Conservation (phyloP, 2,888 invertebrate genomes). For the Microctonus hyperodae region DNA sequence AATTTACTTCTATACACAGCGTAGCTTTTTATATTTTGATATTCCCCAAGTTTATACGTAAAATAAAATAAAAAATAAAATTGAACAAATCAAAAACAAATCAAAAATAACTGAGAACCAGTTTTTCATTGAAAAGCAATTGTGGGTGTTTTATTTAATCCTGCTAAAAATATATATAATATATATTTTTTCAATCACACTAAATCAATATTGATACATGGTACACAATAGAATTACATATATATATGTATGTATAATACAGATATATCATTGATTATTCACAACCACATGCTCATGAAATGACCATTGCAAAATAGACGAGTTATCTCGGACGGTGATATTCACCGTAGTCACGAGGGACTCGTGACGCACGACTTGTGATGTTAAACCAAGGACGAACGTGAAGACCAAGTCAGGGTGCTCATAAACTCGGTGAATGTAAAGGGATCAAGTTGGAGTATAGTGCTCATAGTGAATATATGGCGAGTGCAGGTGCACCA, state of each 20-base stretch:
- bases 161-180: constrained; percentile 3
- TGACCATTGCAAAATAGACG: constrained; percentile 18
- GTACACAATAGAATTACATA: not conserved
- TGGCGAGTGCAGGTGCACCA: constrained; percentile 27
- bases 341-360: constrained; percentile 6
- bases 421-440: constrained; percentile 36
- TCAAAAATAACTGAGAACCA: not conserved
- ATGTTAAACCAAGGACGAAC: constrained; percentile 40
- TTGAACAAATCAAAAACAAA: not conserved
- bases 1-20: too few relatives aligned
- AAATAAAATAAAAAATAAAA: constrained; percentile 4
- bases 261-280: constrained; percentile 23
- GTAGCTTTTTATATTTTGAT: constrained; percentile 1
- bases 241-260: too few relatives aligned
- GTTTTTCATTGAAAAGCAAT: constrained; percentile 16
- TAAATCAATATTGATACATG: constrained; percentile 33
- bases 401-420: too few relatives aligned
- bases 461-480: constrained; percentile 13
- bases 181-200: constrained; percentile 12
- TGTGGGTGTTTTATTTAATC: not conserved
- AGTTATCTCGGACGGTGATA: constrained; percentile 10
- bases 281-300: constrained; percentile 15
- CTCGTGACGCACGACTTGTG: constrained; percentile 37
- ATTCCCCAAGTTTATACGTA: not conserved
- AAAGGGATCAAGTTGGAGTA: constrained; percentile 37